Conservation (phyloP, 2,888 invertebrate genomes). For the Lepetodrilus schrolli region DNA sequence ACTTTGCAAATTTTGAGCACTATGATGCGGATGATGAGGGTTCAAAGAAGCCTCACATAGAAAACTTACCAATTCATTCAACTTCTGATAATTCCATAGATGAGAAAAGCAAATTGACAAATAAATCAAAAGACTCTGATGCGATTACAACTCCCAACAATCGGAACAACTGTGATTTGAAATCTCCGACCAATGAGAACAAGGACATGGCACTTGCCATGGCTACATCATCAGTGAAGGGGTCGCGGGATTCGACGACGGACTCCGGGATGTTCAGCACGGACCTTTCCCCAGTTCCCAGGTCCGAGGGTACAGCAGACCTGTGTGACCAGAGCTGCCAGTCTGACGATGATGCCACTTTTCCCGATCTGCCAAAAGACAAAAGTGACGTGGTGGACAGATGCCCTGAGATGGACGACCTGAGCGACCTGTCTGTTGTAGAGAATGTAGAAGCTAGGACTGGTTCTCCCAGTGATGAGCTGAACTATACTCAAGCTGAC, state of each 20-base stretch:
- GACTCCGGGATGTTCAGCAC: constrained; percentile 67
- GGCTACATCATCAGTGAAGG: not conserved
- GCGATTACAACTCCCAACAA: not conserved
- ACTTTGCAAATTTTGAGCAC: constrained; percentile 36
- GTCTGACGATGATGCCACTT: constrained; percentile 42
- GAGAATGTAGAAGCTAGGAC: too few species aligned
- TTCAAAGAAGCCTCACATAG: not conserved
- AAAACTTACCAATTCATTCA: not conserved
- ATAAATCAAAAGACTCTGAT: constrained; percentile 4
- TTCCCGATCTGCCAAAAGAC: constrained; percentile 32
- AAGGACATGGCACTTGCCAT: not conserved
- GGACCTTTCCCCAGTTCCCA: constrained; percentile 60
- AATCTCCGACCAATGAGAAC: not conserved
- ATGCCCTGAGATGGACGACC: too few species aligned
- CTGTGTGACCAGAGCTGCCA: constrained; percentile 40
- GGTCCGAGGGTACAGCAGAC: constrained; percentile 41
- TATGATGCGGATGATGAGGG: not conserved
- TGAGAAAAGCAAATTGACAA: not conserved
- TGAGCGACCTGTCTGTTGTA: too few species aligned
- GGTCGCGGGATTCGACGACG: constrained; percentile 39
- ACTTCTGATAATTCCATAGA: not conserved
- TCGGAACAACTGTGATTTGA: constrained; percentile 7
- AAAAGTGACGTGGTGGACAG: too few species aligned
- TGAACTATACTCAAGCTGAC: too few species aligned
- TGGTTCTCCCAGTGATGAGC: too few species aligned